Conservation (phyloP, 2,113 vertebrate species). For the Entelurus aequoreus region DNA sequence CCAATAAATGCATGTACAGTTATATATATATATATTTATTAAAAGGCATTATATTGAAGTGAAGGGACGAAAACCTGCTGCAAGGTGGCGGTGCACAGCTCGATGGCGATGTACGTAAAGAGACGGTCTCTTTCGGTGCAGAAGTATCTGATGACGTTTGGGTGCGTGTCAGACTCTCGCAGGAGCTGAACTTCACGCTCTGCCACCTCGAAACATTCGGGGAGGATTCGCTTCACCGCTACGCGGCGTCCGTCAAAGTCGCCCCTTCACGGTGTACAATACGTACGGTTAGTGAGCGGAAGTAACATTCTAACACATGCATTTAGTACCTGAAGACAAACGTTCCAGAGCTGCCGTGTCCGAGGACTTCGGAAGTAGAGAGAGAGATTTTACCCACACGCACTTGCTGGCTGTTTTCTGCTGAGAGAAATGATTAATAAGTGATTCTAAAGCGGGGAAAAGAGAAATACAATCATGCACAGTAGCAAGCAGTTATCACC, state of each 20-base stretch:
- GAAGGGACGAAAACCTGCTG: conserved; percentile 75
- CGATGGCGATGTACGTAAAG: conserved; percentile 94
- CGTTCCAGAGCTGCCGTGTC: conserved; percentile 87
- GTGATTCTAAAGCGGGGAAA: neutral
- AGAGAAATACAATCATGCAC: neutral
- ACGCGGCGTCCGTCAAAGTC: conserved; percentile 82
- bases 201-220: conserved; percentile 84
- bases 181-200: conserved; percentile 90
- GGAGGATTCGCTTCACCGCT: conserved; percentile 91
- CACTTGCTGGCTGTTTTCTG: conserved; percentile 59
- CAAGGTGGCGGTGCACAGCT: conserved; percentile 87
- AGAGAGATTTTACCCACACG: conserved; percentile 93
- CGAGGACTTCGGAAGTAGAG: conserved; percentile 80
- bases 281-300: no score
- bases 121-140: conserved; percentile 89
- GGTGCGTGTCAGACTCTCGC: conserved; percentile 88
- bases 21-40: neutral
- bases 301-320: neutral
- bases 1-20: neutral
- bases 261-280: conserved; percentile 45
- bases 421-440: conserved; percentile 20
- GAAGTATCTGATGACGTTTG: conserved; percentile 94
- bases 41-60: neutral
- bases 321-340: conserved; percentile 85
- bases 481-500: conserved; percentile 24